A percentile compares a stretch with the other conserved stretches of the same genome.
Evolutionary conservation across 2,113 vertebrate genomes (phyloP).

Genomic region (Gavialis gangeticus): DNA sequence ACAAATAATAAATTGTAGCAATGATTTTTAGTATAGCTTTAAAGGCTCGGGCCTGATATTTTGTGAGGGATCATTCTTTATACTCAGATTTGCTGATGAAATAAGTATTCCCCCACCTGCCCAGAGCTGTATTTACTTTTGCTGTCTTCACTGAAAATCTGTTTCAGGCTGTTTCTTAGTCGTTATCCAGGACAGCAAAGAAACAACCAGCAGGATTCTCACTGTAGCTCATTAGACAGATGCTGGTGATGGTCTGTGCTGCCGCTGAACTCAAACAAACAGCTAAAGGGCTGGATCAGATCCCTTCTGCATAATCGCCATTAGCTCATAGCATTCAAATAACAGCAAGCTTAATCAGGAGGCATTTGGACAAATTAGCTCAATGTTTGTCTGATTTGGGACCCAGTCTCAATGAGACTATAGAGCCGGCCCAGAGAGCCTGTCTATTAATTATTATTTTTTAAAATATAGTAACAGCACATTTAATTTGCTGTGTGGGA

Average conservation of each 20-base stretch:
- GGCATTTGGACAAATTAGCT: slow-evolving; percentile 22
- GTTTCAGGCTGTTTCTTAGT: neutral
- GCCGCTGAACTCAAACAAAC: slow-evolving; percentile 52
- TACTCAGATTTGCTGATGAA: neutral
- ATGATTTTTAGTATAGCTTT: neutral
- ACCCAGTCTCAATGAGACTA: neutral
- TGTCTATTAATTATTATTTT: neutral
- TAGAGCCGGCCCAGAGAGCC: neutral
- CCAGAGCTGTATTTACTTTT: neutral
- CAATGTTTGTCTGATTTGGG: neutral
- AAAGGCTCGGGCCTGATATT: neutral
- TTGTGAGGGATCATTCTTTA: neutral
- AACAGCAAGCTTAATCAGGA: slow-evolving; percentile 14
- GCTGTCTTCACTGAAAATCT: neutral
- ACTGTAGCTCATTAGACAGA: slow-evolving; percentile 63
- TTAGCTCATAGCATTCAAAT: slow-evolving; percentile 40
- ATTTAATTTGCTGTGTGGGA: neutral
- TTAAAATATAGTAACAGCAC: neutral
- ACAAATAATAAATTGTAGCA: neutral
- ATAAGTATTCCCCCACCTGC: neutral
- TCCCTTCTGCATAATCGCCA: slow-evolving; percentile 54
- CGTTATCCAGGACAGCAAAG: slow-evolving; percentile 30
- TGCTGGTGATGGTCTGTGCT: slow-evolving; percentile 24
- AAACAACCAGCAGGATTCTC: slow-evolving; percentile 10
- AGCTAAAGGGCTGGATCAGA: slow-evolving; percentile 54